Evolutionary conservation across 2,888 invertebrate species (phyloP).

Genomic region (Linyphia triangularis): DNA sequence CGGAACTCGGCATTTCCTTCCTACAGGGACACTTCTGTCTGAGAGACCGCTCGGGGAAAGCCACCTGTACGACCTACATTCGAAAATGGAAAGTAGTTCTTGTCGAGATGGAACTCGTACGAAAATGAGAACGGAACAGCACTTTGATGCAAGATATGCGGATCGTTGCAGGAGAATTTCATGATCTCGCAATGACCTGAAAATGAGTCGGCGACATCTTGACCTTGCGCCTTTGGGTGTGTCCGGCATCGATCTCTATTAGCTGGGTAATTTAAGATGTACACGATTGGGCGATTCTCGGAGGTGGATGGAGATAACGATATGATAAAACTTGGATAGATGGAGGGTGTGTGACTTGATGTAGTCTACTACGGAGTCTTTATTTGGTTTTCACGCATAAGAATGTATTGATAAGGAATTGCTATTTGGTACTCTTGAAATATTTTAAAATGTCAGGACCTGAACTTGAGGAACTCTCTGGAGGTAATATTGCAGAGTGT

Average conservation of each 20-base stretch:
- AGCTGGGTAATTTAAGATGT: neutral
- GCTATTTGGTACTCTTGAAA: no score
- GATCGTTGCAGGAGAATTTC: neutral
- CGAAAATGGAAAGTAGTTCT: conserved; percentile 36
- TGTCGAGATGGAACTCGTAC: neutral
- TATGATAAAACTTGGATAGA: neutral
- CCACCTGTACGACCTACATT: conserved; percentile 52
- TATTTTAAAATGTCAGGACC: no score
- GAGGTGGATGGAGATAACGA: neutral
- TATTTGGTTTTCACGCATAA: no score
- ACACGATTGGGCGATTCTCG: neutral
- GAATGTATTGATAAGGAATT: no score
- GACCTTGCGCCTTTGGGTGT: conserved; percentile 54
- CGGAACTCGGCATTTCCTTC: conserved; percentile 20
- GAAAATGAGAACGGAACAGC: conserved; percentile 7
- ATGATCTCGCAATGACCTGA: conserved; percentile 24
- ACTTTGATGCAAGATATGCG: conserved; percentile 9
- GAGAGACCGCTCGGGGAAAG: neutral
- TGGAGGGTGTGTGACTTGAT: no score
- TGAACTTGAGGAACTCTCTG: no score
- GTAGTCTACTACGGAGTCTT: no score
- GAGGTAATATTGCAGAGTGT: no score
- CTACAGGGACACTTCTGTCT: neutral
- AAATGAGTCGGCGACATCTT: conserved; percentile 31
- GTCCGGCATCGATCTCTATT: neutral